phyloP scores from a whole-genome alignment of 2,113 vertebrate genomes.

The Gadus macrocephalus region DNA sequence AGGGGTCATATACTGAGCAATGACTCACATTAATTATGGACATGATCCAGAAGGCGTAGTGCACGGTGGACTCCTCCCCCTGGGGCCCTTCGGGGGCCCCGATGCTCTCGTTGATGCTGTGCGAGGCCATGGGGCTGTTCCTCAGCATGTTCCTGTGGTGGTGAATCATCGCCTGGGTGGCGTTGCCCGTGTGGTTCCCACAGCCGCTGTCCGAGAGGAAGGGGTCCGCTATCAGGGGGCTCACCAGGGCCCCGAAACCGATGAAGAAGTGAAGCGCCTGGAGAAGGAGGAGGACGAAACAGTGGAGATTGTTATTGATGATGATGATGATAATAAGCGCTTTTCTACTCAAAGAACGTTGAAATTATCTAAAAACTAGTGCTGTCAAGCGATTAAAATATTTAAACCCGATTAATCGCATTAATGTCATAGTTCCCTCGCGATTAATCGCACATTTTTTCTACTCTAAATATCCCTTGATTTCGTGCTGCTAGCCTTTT shows the following conservation, averaged over 20 bases:
- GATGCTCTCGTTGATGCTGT: slow-evolving; percentile 71
- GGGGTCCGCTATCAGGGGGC: slow-evolving; percentile 92
- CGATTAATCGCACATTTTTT: too few species aligned
- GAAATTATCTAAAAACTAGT: too few species aligned
- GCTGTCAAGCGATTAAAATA: too few species aligned
- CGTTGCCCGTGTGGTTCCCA: slow-evolving; percentile 78
- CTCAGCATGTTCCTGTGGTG: slow-evolving; percentile 81
- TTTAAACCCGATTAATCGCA: too few species aligned
- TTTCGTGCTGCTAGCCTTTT: too few species aligned
- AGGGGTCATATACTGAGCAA: too few species aligned
- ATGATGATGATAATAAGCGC: too few species aligned
- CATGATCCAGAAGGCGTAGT: slow-evolving; percentile 99
- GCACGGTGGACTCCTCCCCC: slow-evolving; percentile 75
- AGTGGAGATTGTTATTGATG: too few species aligned
- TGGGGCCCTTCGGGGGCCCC: slow-evolving; percentile 50
- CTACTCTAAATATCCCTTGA: too few species aligned
- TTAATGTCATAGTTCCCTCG: too few species aligned
- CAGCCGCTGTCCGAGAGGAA: slow-evolving; percentile 90
- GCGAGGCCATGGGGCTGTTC: slow-evolving; percentile 62
- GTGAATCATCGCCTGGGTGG: slow-evolving; percentile 65
- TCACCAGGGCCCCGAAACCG: slow-evolving; percentile 90
- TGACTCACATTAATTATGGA: slow-evolving; percentile 89
- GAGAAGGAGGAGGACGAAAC: slow-evolving; percentile 10
- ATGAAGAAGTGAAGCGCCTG: slow-evolving; percentile 96
- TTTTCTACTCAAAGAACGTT: too few species aligned